A percentile compares a stretch with the other conserved stretches of the same genome.
Evolutionary conservation across 2,797 vertebrate species (phyloP).

Genomic region (Pseudochirops cupreus): DNA sequence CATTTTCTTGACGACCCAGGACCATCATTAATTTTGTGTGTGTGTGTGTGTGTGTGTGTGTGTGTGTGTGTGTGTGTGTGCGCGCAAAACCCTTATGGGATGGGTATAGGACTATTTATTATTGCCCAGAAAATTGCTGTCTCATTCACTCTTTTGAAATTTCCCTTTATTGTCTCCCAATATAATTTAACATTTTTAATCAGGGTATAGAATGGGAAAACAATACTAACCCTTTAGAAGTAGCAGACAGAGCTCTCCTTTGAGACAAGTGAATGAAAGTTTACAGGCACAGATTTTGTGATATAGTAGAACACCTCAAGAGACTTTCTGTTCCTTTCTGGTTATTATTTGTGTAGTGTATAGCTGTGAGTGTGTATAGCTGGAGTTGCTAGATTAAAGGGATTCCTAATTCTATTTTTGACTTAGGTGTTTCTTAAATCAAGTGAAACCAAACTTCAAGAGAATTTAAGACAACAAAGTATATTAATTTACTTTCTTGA

Average conservation of each 20-base stretch:
- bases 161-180: neutral
- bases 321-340: neutral
- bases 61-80: too few relatives aligned
- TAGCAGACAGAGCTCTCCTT: neutral
- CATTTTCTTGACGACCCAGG: neutral
- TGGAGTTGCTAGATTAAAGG: neutral
- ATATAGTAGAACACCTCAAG: neutral
- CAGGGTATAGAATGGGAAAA: neutral
- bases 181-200: neutral
- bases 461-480: too few relatives aligned
- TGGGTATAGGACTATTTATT: neutral
- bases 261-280: neutral
- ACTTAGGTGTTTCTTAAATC: too few relatives aligned
- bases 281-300: neutral
- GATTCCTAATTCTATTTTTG: neutral
- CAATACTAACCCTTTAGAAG: neutral
- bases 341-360: neutral
- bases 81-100: neutral
- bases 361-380: neutral
- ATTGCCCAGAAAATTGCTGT: neutral
- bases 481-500: neutral
- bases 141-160: neutral
- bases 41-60: too few relatives aligned
- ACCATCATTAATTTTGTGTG: neutral
- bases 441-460: too few relatives aligned